Percentiles rank a stretch among this genome's conserved stretches.
phyloP scores from a whole-genome alignment of 2,797 vertebrate species.

The Oryzias dopingdopingensis region DNA sequence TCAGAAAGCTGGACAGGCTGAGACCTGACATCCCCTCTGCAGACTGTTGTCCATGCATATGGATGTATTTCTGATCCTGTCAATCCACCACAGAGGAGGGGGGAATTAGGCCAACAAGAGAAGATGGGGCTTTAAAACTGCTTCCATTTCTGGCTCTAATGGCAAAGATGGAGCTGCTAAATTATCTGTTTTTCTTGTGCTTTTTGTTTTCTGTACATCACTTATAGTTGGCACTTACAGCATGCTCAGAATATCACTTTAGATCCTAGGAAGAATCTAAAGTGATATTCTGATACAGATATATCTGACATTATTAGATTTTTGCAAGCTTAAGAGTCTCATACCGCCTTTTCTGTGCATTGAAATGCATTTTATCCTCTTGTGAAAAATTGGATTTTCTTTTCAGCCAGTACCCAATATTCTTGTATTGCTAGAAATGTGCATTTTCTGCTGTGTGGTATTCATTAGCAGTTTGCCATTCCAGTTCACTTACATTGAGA shows the following conservation, averaged over 20 bases:
- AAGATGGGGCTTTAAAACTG: slow-evolving; percentile 46
- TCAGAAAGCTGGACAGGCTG: slow-evolving; percentile 62
- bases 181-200: slow-evolving; percentile 9
- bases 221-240: not conserved
- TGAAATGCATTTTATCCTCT: slow-evolving; percentile 38
- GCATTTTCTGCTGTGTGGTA: slow-evolving; percentile 48
- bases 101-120: slow-evolving; percentile 65
- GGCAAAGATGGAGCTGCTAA: slow-evolving; percentile 64
- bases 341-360: slow-evolving; percentile 15
- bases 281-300: not conserved
- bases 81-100: slow-evolving; percentile 70
- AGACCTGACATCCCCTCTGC: slow-evolving; percentile 70
- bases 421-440: slow-evolving; percentile 51
- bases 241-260: slow-evolving; percentile 26
- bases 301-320: slow-evolving; percentile 8
- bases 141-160: slow-evolving; percentile 65
- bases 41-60: slow-evolving; percentile 74
- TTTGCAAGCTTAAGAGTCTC: slow-evolving; percentile 37
- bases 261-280: slow-evolving; percentile 3
- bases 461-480: slow-evolving; percentile 78
- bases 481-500: slow-evolving; percentile 65
- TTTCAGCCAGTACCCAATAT: slow-evolving; percentile 24
- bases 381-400: slow-evolving; percentile 31
- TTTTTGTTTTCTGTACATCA: slow-evolving; percentile 45
- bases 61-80: slow-evolving; percentile 75